These are phyloP conservation scores for Nasonia vitripennis DNA, from an alignment of 1,140 invertebrate species.

Conservation along the genomic window DNA sequence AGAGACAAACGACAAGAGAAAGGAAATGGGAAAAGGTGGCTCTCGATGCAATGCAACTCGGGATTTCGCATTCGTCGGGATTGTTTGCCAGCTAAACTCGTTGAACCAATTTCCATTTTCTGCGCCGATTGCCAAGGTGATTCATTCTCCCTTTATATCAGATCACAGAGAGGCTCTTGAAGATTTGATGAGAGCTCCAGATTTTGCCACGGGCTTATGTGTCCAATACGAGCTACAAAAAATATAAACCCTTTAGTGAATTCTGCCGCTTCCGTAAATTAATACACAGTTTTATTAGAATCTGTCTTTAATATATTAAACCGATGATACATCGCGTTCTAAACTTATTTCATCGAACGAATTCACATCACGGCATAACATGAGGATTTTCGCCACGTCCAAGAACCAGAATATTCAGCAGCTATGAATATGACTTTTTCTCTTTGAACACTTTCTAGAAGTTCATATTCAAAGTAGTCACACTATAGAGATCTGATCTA, in stretches of 20 bases:
- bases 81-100: slow-evolving; percentile 3
- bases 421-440: too few relatives aligned
- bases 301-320: too few relatives aligned
- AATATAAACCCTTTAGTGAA: too few relatives aligned
- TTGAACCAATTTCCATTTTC: background rate
- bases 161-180: background rate
- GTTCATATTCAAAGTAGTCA: too few relatives aligned
- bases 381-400: too few relatives aligned
- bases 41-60: background rate
- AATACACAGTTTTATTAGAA: too few relatives aligned
- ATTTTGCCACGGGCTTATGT: background rate
- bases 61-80: background rate
- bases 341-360: too few relatives aligned
- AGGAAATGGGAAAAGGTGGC: background rate
- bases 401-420: too few relatives aligned
- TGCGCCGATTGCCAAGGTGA: background rate
- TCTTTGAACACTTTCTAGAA: too few relatives aligned
- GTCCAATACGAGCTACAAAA: background rate
- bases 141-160: background rate
- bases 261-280: too few relatives aligned
- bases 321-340: too few relatives aligned
- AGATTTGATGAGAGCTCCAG: background rate
- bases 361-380: too few relatives aligned
- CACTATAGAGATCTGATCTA: background rate
- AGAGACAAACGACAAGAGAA: background rate